Conservation (phyloP, 2,888 invertebrate genomes). For the Eristalis tenax region DNA sequence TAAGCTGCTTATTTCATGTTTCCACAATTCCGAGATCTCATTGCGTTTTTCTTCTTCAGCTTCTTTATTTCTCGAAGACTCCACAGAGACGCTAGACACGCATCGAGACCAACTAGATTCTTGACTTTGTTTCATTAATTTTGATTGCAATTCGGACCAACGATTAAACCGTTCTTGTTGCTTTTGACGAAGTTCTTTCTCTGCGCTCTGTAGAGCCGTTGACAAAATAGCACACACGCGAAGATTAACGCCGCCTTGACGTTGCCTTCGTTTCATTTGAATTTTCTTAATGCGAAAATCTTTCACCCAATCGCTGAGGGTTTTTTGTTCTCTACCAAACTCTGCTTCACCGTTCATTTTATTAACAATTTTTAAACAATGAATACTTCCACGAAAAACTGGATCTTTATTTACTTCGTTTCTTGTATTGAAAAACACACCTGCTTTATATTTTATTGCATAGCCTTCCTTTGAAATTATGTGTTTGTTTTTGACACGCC, state of each 20-base stretch:
- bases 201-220: constrained; percentile 82
- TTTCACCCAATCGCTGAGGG: constrained; percentile 82
- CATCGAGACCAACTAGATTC: constrained; percentile 38
- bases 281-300: constrained; percentile 83
- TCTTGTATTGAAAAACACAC: constrained; percentile 45
- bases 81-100: constrained; percentile 34
- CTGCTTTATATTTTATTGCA: constrained; percentile 64
- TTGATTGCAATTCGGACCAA: constrained; percentile 81
- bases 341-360: constrained; percentile 75
- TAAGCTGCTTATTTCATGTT: constrained; percentile 83
- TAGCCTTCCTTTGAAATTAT: constrained; percentile 32
- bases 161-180: constrained; percentile 83
- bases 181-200: constrained; percentile 82
- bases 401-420: constrained; percentile 1
- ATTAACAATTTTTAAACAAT: not conserved
- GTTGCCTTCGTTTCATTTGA: constrained; percentile 81
- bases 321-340: constrained; percentile 75
- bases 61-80: constrained; percentile 56
- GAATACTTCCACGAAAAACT: constrained; percentile 11
- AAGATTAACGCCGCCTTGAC: constrained; percentile 81
- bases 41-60: constrained; percentile 75
- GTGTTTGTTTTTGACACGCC: not conserved
- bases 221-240: constrained; percentile 84
- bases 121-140: constrained; percentile 73
- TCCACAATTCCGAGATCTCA: constrained; percentile 78